These are phyloP conservation scores for Thera obeliscata DNA, from an alignment of 2,888 invertebrate species.

Conservation along the genomic window DNA sequence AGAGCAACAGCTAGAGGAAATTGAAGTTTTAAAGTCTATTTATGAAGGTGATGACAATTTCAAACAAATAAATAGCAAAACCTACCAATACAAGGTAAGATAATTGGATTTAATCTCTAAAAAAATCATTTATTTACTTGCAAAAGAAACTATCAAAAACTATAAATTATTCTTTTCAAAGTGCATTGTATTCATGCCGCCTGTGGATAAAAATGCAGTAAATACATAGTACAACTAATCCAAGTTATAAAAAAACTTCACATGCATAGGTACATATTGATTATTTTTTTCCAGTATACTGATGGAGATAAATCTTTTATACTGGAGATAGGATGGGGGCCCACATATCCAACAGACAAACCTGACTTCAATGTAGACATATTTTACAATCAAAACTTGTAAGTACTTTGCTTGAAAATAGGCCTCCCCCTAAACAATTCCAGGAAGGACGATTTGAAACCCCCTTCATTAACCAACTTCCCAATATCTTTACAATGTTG, in stretches of 20 bases:
- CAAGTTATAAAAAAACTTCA: no score
- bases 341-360: slow-evolving; percentile 92
- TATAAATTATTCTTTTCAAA: no score
- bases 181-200: no score
- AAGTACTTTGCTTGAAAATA: slow-evolving; percentile 35
- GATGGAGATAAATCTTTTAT: slow-evolving; percentile 94
- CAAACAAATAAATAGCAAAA: slow-evolving; percentile 90
- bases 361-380: slow-evolving; percentile 94
- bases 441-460: no score
- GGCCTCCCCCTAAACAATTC: no score
- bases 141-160: no score
- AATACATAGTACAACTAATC: no score
- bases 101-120: no score
- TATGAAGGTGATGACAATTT: slow-evolving; percentile 96
- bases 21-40: slow-evolving; percentile 95
- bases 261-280: not conserved
- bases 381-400: slow-evolving; percentile 97
- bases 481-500: no score
- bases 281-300: slow-evolving; percentile 85
- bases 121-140: no score
- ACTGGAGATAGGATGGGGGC: slow-evolving; percentile 94
- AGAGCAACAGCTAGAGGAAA: slow-evolving; percentile 93
- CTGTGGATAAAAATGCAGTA: no score
- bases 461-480: no score
- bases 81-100: slow-evolving; percentile 95